Conservation (phyloP, 2,797 vertebrate species). For the Lerista edwardsae region DNA sequence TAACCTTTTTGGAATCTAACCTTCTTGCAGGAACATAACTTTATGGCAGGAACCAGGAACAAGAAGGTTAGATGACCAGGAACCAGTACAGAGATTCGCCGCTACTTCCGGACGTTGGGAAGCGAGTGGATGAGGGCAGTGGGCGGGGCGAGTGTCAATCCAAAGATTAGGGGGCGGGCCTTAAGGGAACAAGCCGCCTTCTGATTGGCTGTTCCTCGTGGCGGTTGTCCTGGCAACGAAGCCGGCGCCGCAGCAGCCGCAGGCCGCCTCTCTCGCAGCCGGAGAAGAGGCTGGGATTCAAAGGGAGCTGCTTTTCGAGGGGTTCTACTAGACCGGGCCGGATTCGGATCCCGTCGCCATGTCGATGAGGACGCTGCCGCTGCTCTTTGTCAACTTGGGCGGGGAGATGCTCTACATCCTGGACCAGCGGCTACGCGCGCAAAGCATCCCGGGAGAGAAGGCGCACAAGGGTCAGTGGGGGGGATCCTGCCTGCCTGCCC, state of each 20-base stretch:
- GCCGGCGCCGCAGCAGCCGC: background rate
- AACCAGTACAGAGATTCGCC: too few relatives aligned
- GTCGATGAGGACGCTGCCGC: constrained; percentile 89
- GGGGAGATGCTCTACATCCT: constrained; percentile 99
- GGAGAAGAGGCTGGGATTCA: too few relatives aligned
- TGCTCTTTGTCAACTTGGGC: constrained; percentile 96
- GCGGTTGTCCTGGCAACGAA: constrained; percentile 45
- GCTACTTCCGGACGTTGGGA: too few relatives aligned
- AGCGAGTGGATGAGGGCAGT: too few relatives aligned
- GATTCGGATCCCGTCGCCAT: constrained; percentile 63
- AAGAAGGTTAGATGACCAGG: too few relatives aligned
- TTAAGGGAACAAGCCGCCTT: constrained; percentile 17
- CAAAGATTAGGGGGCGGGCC: too few relatives aligned
- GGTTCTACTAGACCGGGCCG: too few relatives aligned
- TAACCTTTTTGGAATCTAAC: too few relatives aligned
- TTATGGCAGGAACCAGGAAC: too few relatives aligned
- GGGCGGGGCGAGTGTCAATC: too few relatives aligned
- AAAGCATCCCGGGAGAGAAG: constrained; percentile 94
- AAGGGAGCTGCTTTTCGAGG: too few relatives aligned
- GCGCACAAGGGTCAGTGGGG: constrained; percentile 91
- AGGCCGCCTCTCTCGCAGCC: background rate
- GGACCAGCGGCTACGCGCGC: constrained; percentile 94
- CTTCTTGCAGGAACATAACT: too few relatives aligned
- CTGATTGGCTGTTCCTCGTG: constrained; percentile 58
- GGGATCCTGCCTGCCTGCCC: background rate